phyloP scores from a whole-genome alignment of 2,888 invertebrate genomes.

The Drosophila tanythrix region DNA sequence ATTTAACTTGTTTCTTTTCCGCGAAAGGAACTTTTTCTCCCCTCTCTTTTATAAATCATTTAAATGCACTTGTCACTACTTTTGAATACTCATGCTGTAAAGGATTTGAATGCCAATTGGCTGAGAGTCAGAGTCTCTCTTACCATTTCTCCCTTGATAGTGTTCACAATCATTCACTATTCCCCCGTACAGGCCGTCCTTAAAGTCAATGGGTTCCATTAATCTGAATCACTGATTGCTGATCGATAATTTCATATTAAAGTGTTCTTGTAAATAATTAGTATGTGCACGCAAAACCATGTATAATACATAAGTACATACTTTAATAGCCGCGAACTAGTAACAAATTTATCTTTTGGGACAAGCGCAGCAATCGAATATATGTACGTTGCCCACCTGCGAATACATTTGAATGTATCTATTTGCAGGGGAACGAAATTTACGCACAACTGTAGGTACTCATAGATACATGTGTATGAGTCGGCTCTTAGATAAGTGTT shows the following conservation, averaged over 20 bases:
- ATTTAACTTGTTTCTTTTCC: constrained; percentile 1
- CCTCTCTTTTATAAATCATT: not conserved
- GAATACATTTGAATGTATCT: constrained; percentile 47
- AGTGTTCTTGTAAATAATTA: constrained; percentile 1
- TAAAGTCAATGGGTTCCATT: not conserved
- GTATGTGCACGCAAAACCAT: not conserved
- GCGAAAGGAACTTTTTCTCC: not conserved
- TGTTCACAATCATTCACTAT: not conserved
- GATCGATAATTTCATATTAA: not conserved
- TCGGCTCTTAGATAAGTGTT: constrained; percentile 39
- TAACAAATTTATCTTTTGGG: constrained; percentile 46
- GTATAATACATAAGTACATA: not conserved
- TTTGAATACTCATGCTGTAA: not conserved
- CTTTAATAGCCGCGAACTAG: not conserved
- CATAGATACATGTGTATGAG: constrained; percentile 1
- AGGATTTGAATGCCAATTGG: not conserved
- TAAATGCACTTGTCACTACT: not conserved
- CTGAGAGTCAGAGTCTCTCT: not conserved
- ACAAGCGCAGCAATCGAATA: constrained; percentile 16
- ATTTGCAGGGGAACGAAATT: constrained; percentile 40
- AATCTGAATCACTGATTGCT: not conserved
- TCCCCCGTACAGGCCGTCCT: not conserved
- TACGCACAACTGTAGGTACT: constrained; percentile 30
- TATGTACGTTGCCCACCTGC: constrained; percentile 9
- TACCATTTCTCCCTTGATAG: not conserved